Base-by-base conservation (phyloP, 2,888 invertebrate genomes). In the Notodonta dromedarius region DNA sequence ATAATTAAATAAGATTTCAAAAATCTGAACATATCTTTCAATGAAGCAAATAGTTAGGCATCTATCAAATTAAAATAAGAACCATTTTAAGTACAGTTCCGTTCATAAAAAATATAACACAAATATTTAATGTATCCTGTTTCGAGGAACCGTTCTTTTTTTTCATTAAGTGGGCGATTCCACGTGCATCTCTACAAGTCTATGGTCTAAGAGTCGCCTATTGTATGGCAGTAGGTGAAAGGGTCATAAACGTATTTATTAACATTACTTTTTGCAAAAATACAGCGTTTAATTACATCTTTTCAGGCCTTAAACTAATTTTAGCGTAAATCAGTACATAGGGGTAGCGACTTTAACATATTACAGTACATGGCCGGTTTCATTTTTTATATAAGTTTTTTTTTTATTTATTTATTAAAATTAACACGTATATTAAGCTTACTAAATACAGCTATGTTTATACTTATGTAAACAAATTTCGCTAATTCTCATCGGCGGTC, bases 301-400 rank as follows among this genome's bases (percentile, higher is more conserved):
- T 76, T 76, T 75, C 76, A 80, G 77, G 84, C 79, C 83, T 86
- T 87, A 87, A 75, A 81, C 77, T 82, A 78, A 62, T 57, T 73
- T 75, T 83, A 85, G 83, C 82, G 62, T 71, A 75, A 78, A 74
- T 87, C 85, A 87, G 85, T 90, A 89, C 88, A 80, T 78, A 70
- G 75, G 76, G 77, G 84, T 83, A 82, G 78, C 77, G 42, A 70
- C 71, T 69, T 74, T 70, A 75, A 76, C 69, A 78, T 80, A 82
- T 79, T 80, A 78, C 72, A 72, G 73, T 80, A 88, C 78, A 90
- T 93, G 93, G 93, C 91, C 92, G 92, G 92, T 91, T 90, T 91
- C 89, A 75, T 77, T 74, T n/a, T 79, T 78, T 78, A 77, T 79
- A 76, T 79, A 76, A 77, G 65, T 74, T 79, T 81, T 78, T 76